phyloP scores from a whole-genome alignment of 2,888 invertebrate genomes.

The Sphinx pinastri region DNA sequence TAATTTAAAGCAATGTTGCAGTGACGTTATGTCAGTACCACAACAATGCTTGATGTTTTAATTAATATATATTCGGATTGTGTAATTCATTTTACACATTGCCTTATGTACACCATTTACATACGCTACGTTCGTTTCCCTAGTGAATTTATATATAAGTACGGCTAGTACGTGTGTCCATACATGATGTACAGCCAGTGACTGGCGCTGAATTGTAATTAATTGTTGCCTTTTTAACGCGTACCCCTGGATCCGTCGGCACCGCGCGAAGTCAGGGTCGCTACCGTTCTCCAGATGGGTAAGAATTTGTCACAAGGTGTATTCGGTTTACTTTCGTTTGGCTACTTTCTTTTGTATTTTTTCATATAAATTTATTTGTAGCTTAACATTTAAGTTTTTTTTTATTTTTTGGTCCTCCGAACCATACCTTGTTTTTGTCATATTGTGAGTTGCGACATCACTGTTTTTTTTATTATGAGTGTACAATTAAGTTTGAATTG shows the following conservation, averaged over 20 bases:
- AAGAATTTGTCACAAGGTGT: constrained; percentile 55
- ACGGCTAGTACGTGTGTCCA: constrained; percentile 9
- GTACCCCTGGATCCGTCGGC: constrained; percentile 75
- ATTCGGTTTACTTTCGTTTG: constrained; percentile 5
- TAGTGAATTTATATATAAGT: not conserved
- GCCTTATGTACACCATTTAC: not conserved
- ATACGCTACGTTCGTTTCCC: not conserved
- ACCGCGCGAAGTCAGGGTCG: constrained; percentile 87
- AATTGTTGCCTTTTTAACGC: constrained; percentile 84
- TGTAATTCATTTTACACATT: no score
- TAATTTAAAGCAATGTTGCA: no score
- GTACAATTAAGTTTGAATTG: not conserved
- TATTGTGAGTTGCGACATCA: not conserved
- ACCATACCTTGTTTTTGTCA: not conserved
- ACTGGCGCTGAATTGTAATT: constrained; percentile 78
- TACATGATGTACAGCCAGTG: constrained; percentile 19
- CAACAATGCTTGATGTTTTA: no score
- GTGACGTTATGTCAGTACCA: no score
- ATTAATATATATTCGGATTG: no score
- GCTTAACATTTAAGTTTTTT: not conserved
- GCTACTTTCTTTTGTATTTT: not conserved
- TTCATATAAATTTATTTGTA: not conserved
- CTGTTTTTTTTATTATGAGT: not conserved
- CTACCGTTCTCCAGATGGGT: constrained; percentile 90
- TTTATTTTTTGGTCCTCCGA: not conserved